Conservation (phyloP, 2,113 vertebrate species). For the Zosterops borbonicus region DNA sequence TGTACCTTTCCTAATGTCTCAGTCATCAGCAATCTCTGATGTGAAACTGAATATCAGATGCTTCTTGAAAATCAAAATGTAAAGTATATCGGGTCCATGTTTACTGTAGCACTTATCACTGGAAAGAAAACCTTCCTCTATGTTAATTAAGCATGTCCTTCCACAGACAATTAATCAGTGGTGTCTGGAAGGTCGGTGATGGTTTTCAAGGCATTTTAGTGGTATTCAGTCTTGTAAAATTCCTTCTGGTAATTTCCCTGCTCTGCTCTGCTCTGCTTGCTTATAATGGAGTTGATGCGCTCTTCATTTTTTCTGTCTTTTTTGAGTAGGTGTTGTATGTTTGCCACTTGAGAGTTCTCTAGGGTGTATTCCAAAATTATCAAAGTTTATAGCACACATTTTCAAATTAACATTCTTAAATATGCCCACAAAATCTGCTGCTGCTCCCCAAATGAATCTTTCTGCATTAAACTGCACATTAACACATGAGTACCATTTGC, state of each 20-base stretch:
- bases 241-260: background rate
- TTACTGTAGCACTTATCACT: background rate
- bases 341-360: slow-evolving; percentile 30
- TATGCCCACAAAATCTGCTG: slow-evolving; percentile 49
- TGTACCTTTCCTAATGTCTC: background rate
- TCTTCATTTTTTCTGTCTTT: slow-evolving; percentile 37
- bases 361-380: slow-evolving; percentile 33
- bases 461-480: slow-evolving; percentile 1
- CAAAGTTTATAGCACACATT: slow-evolving; percentile 46
- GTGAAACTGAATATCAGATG: background rate
- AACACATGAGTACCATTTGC: slow-evolving; percentile 2
- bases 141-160: background rate
- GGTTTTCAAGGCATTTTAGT: background rate
- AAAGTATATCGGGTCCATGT: background rate
- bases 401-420: slow-evolving; percentile 61
- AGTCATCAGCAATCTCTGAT: background rate
- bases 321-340: slow-evolving; percentile 15
- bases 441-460: slow-evolving; percentile 33
- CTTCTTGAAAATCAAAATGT: background rate
- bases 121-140: background rate
- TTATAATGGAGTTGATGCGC: background rate
- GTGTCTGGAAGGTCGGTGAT: background rate
- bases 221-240: background rate
- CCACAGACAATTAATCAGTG: background rate
- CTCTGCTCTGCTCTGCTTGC: background rate